Evolutionary conservation across 2,113 vertebrate species (phyloP).

Genomic region (Cheilinus undulatus): DNA sequence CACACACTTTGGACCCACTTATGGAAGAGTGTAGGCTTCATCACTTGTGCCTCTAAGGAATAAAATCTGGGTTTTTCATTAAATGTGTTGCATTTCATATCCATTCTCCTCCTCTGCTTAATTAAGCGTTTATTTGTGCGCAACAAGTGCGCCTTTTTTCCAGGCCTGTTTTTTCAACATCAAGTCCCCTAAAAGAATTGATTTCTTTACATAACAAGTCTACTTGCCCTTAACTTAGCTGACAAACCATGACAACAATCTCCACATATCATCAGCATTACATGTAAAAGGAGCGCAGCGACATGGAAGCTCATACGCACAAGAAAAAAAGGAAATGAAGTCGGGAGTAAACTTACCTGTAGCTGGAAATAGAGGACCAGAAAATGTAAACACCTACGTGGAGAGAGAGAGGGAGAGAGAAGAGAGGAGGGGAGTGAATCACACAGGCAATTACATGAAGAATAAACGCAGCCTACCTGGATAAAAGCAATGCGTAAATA

Average conservation of each 20-base stretch:
- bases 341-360: conserved; percentile 78
- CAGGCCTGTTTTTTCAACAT: neutral
- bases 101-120: neutral
- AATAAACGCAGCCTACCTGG: conserved; percentile 74
- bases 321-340: conserved; percentile 3
- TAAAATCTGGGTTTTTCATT: neutral
- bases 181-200: neutral
- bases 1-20: no score
- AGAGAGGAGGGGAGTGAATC: conserved; percentile 77
- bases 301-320: conserved; percentile 17
- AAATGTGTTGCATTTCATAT: neutral
- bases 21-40: no score
- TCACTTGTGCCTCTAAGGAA: no score
- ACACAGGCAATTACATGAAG: conserved; percentile 77
- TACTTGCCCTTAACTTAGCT: neutral
- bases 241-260: neutral
- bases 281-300: conserved; percentile 2
- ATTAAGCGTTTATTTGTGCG: neutral
- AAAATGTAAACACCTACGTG: conserved; percentile 86
- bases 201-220: neutral
- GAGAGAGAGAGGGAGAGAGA: conserved; percentile 56
- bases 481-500: conserved; percentile 64
- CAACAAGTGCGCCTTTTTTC: neutral
- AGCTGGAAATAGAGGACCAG: conserved; percentile 87
- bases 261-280: neutral